Percentiles rank a stretch among this genome's conserved stretches.
Evolutionary conservation across 2,888 invertebrate species (phyloP).

Genomic region (Pollenia angustigena): DNA sequence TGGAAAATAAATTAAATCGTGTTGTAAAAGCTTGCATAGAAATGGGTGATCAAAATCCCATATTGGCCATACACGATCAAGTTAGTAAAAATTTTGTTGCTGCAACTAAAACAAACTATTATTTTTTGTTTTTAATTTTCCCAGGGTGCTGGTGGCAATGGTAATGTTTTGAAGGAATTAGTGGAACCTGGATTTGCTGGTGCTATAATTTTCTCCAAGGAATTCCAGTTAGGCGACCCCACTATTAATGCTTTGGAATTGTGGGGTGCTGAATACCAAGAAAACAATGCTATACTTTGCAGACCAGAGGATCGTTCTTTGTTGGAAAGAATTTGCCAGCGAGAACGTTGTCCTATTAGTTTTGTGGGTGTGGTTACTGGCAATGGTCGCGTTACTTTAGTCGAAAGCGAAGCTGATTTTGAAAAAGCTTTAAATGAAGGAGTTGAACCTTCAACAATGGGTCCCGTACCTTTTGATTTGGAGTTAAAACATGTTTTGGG

Average conservation of each 20-base stretch:
- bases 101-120: background rate
- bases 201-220: conserved; percentile 93
- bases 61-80: conserved; percentile 98
- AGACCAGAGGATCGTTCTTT: conserved; percentile 87
- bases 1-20: conserved; percentile 98
- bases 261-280: conserved; percentile 99
- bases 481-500: conserved; percentile 95
- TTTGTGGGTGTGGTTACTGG: conserved; percentile 97
- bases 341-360: conserved; percentile 96
- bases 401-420: conserved; percentile 86
- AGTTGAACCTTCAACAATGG: conserved; percentile 82
- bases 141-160: conserved; percentile 97
- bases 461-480: conserved; percentile 92
- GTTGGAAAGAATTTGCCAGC: conserved; percentile 89
- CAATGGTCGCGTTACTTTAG: conserved; percentile 90
- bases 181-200: conserved; percentile 94
- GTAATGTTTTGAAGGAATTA: conserved; percentile 98
- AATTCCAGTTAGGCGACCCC: conserved; percentile 96
- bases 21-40: conserved; percentile 97
- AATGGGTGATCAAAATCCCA: conserved; percentile 92
- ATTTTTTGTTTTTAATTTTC: conserved; percentile 2
- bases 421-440: conserved; percentile 76
- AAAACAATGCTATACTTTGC: conserved; percentile 96
- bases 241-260: conserved; percentile 96
- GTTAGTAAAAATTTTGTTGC: conserved; percentile 57